Percentiles rank a stretch among this genome's conserved stretches.
These are phyloP conservation scores for Idaea aversata DNA, from an alignment of 2,888 invertebrate genomes.

Conservation along the genomic window DNA sequence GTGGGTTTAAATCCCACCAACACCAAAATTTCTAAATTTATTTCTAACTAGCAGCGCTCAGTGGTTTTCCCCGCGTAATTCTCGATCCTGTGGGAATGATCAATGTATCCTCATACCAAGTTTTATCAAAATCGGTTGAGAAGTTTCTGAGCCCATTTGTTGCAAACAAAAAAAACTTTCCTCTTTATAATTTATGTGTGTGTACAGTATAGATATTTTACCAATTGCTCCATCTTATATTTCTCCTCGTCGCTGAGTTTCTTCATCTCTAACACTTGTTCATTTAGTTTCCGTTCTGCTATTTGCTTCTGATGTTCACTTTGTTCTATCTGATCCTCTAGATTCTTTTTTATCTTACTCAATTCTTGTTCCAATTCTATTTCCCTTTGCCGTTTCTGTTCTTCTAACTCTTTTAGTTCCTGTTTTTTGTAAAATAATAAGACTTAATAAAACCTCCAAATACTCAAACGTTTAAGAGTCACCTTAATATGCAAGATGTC, in stretches of 20 bases:
- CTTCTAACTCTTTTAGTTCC: conserved; percentile 62
- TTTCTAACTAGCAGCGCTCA: too few species aligned
- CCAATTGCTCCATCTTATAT: conserved; percentile 59
- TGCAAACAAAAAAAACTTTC: too few species aligned
- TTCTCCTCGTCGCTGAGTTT: conserved; percentile 63
- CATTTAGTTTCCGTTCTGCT: conserved; percentile 53
- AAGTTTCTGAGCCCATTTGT: too few species aligned
- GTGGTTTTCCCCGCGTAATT: too few species aligned
- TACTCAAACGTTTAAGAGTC: too few species aligned
- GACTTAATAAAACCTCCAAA: background rate
- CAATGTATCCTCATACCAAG: too few species aligned
- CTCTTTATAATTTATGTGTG: too few species aligned
- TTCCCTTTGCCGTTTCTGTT: conserved; percentile 59
- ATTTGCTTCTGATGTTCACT: conserved; percentile 62
- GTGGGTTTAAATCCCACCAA: too few species aligned
- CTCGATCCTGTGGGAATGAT: too few species aligned
- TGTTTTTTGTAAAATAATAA: conserved; percentile 26
- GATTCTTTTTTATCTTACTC: conserved; percentile 56
- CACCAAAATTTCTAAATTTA: too few species aligned
- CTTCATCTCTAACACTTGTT: conserved; percentile 60
- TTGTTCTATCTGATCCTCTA: conserved; percentile 61
- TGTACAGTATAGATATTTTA: conserved; percentile 29
- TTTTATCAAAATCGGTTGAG: too few species aligned
- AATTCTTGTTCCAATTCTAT: conserved; percentile 59
- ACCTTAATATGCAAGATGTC: too few species aligned